Percentiles rank a stretch among this genome's conserved stretches.
These are phyloP conservation scores for Phanerotoma sp. DNA, from an alignment of 2,888 invertebrate species.

Conservation along the genomic window DNA sequence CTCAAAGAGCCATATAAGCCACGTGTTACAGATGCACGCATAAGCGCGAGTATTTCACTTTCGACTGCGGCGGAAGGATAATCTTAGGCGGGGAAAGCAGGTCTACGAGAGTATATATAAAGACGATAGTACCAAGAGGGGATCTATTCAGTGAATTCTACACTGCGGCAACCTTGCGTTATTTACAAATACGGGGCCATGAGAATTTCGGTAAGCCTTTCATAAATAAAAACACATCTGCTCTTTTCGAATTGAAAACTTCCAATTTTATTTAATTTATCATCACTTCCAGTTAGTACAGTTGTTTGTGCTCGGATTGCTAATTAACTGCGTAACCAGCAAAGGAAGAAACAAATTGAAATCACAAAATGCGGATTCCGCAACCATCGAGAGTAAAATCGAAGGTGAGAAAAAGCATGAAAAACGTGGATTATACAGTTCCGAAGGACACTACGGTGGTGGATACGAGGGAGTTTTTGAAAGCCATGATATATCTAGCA, in stretches of 20 bases:
- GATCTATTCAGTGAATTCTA: slow-evolving; percentile 55
- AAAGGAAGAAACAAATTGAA: no score
- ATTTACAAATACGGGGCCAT: slow-evolving; percentile 45
- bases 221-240: no score
- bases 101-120: slow-evolving; percentile 48
- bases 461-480: slow-evolving; percentile 31
- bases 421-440: slow-evolving; percentile 70
- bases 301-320: slow-evolving; percentile 42
- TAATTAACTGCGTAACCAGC: slow-evolving; percentile 41
- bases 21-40: slow-evolving; percentile 19
- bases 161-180: slow-evolving; percentile 45
- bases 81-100: slow-evolving; percentile 52
- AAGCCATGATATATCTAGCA: slow-evolving; percentile 28
- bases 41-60: slow-evolving; percentile 51
- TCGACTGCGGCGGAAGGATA: slow-evolving; percentile 43
- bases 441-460: slow-evolving; percentile 47
- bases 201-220: slow-evolving; percentile 55
- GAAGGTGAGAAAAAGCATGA: slow-evolving; percentile 70
- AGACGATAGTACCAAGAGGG: slow-evolving; percentile 49
- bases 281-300: slow-evolving; percentile 36
- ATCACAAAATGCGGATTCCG: no score
- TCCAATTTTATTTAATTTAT: background rate
- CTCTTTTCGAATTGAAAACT: no score
- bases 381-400: slow-evolving; percentile 45
- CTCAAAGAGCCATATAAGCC: slow-evolving; percentile 4